Conservation (phyloP, 2,113 vertebrate species). For the Brienomyrus brachyistius region DNA sequence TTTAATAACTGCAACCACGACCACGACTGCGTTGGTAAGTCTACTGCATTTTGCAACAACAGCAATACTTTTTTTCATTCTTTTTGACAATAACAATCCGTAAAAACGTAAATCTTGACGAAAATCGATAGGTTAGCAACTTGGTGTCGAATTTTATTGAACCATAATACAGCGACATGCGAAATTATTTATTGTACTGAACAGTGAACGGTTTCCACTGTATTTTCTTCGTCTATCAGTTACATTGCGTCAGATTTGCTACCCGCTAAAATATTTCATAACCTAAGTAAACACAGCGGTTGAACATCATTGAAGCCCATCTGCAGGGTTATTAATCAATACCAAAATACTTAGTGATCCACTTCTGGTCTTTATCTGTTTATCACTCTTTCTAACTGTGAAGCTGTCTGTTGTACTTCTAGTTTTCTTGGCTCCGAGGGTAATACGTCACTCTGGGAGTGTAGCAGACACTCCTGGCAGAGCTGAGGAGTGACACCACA, state of each 20-base stretch:
- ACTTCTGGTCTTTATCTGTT: neutral
- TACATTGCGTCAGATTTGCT: neutral
- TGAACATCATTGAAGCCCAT: neutral
- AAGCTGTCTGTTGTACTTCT: neutral
- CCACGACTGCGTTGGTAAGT: conserved; percentile 47
- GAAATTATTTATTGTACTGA: neutral
- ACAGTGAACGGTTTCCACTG: neutral
- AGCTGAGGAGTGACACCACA: neutral
- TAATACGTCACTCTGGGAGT: neutral
- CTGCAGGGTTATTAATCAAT: neutral
- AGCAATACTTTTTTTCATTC: neutral
- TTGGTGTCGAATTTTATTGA: neutral
- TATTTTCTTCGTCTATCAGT: neutral
- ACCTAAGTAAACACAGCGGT: neutral
- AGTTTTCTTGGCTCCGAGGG: neutral
- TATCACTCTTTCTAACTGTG: neutral
- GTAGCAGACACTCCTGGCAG: neutral
- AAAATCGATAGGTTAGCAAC: neutral
- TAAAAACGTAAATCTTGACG: neutral
- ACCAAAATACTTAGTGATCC: neutral
- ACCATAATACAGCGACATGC: neutral
- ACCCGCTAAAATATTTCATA: neutral
- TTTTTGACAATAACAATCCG: neutral
- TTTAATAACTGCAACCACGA: conserved; percentile 36
- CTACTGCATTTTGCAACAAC: neutral